Evolutionary conservation across 2,888 invertebrate species (phyloP).

Genomic region (Steromphala cineraria): DNA sequence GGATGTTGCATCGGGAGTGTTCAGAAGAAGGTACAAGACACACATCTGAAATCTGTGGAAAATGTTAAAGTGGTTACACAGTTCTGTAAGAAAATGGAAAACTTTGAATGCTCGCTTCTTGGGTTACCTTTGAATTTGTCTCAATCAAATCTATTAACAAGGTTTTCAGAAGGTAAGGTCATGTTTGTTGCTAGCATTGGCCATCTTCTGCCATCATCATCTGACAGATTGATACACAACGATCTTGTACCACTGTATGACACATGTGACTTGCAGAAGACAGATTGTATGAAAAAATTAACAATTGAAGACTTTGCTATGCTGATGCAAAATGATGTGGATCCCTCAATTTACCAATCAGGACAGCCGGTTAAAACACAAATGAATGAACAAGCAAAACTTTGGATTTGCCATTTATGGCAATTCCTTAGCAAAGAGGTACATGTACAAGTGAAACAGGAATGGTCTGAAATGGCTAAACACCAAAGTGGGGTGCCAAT

Average conservation of each 20-base stretch:
- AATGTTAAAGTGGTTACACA: not conserved
- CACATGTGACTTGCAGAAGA: not conserved
- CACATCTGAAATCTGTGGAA: not conserved
- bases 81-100: not conserved
- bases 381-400: too few species aligned
- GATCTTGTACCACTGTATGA: not conserved
- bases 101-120: not conserved
- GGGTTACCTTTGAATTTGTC: not conserved
- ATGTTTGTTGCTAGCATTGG: not conserved
- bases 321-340: not conserved
- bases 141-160: not conserved
- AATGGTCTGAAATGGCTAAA: too few species aligned
- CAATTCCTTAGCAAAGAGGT: not conserved
- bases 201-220: slow-evolving; percentile 12
- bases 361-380: too few species aligned
- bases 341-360: too few species aligned
- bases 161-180: not conserved
- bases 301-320: not conserved
- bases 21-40: not conserved
- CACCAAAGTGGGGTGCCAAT: too few species aligned
- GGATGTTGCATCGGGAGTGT: not conserved
- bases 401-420: not conserved
- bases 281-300: not conserved
- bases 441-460: not conserved
- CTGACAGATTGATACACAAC: slow-evolving; percentile 10